A percentile compares a stretch with the other conserved stretches of the same genome.
Conservation (phyloP, 2,888 invertebrate species). For the Agrilus cyanescens region DNA sequence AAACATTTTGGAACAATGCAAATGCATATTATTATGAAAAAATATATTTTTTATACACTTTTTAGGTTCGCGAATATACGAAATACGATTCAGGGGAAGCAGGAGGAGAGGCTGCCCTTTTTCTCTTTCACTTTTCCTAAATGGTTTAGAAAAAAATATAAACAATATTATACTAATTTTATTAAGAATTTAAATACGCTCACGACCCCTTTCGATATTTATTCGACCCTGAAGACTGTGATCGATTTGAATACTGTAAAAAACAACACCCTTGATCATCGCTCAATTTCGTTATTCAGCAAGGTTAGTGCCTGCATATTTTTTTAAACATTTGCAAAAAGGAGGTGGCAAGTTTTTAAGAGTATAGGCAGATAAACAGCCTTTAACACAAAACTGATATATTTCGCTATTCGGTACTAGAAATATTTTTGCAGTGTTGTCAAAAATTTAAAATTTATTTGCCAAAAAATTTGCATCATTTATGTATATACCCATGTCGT, state of each 20-base stretch:
- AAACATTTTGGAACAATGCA: too few species aligned
- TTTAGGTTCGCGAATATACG: conserved; percentile 68
- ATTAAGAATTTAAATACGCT: conserved; percentile 54
- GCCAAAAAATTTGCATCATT: too few species aligned
- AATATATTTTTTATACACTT: conserved; percentile 10
- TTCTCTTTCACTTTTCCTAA: conserved; percentile 69
- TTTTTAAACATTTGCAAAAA: too few species aligned
- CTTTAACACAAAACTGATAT: too few species aligned
- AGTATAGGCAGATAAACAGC: too few species aligned
- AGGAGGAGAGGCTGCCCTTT: conserved; percentile 83
- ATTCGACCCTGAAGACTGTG: conserved; percentile 64
- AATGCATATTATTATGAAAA: too few species aligned
- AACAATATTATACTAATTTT: conserved; percentile 48
- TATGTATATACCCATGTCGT: too few species aligned
- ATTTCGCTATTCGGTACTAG: too few species aligned
- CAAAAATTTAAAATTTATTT: too few species aligned
- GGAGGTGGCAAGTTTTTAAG: too few species aligned
- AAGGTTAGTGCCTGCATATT: conserved; percentile 36
- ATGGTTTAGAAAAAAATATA: conserved; percentile 49
- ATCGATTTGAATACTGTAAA: conserved; percentile 41
- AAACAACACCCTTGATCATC: conserved; percentile 40
- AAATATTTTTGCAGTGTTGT: too few species aligned
- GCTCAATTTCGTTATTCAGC: conserved; percentile 50
- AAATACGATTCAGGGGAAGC: conserved; percentile 79
- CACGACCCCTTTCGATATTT: conserved; percentile 81